These are phyloP conservation scores for Amblyjoppa proteus DNA, from an alignment of 2,888 invertebrate species.

Conservation along the genomic window DNA sequence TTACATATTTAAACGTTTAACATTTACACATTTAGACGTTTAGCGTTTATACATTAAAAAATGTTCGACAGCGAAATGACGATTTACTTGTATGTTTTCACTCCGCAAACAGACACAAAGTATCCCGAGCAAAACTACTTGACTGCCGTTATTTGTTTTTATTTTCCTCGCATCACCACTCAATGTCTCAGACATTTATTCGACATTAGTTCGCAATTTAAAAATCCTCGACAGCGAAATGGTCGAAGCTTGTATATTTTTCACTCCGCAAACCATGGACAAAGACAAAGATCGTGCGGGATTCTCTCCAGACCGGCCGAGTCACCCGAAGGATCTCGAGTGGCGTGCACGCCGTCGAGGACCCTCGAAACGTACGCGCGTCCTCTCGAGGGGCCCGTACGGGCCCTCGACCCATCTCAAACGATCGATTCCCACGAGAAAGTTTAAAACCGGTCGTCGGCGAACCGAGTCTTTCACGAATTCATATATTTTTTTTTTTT, in stretches of 20 bases:
- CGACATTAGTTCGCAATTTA: neutral
- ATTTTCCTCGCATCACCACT: neutral
- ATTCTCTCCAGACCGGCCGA: conserved; percentile 49
- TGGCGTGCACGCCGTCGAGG: conserved; percentile 42
- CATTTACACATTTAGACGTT: too few relatives aligned
- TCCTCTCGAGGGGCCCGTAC: conserved; percentile 19
- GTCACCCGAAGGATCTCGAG: conserved; percentile 47
- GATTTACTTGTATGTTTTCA: too few relatives aligned
- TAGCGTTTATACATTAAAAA: too few relatives aligned
- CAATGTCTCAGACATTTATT: neutral
- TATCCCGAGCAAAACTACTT: too few relatives aligned
- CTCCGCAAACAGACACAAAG: too few relatives aligned
- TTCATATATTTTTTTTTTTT: neutral
- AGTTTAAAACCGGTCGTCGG: conserved; percentile 19
- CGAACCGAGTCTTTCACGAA: conserved; percentile 8
- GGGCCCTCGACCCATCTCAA: conserved; percentile 15
- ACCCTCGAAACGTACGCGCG: conserved; percentile 47
- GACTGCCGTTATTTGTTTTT: neutral
- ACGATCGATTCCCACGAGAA: conserved; percentile 58
- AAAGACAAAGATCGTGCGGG: conserved; percentile 33
- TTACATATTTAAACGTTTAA: too few relatives aligned
- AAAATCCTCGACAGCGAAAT: neutral
- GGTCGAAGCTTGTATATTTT: conserved; percentile 33
- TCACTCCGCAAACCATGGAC: conserved; percentile 40
- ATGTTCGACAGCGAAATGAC: too few relatives aligned